Percentiles rank a stretch among this genome's conserved stretches.
These are phyloP conservation scores for Uromys caudimaculatus DNA, from an alignment of 2,797 vertebrate genomes.

Conservation along the genomic window DNA sequence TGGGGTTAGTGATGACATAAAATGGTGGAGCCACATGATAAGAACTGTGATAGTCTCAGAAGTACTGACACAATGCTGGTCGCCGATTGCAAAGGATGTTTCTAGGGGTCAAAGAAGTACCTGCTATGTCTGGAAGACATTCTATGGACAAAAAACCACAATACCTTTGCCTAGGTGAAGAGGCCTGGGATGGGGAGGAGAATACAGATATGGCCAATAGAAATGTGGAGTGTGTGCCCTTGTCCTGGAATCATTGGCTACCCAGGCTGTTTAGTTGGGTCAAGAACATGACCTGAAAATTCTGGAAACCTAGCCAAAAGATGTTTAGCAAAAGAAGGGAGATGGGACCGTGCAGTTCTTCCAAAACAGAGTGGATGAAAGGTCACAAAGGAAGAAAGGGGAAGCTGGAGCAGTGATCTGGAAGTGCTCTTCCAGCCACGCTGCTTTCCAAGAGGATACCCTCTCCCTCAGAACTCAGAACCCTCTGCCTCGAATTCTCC, in stretches of 20 bases:
- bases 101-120: not conserved
- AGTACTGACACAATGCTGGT: not conserved
- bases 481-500: not conserved
- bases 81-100: not conserved
- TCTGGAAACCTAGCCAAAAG: conserved; percentile 24
- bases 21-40: not conserved
- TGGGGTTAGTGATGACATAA: not conserved
- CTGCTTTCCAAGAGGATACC: not conserved
- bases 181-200: not conserved
- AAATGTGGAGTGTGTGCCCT: not conserved
- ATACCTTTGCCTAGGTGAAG: not conserved
- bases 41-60: not conserved
- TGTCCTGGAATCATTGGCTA: not conserved
- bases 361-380: not conserved
- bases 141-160: not conserved
- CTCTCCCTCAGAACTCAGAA: not conserved
- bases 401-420: not conserved
- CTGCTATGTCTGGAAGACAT: not conserved
- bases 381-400: no score
- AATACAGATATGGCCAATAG: not conserved
- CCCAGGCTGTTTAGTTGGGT: not conserved
- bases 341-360: not conserved
- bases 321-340: conserved; percentile 20
- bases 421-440: not conserved
- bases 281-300: not conserved